These are phyloP conservation scores for Folsomia manolachei DNA, from an alignment of 2,888 invertebrate genomes.

Conservation along the genomic window DNA sequence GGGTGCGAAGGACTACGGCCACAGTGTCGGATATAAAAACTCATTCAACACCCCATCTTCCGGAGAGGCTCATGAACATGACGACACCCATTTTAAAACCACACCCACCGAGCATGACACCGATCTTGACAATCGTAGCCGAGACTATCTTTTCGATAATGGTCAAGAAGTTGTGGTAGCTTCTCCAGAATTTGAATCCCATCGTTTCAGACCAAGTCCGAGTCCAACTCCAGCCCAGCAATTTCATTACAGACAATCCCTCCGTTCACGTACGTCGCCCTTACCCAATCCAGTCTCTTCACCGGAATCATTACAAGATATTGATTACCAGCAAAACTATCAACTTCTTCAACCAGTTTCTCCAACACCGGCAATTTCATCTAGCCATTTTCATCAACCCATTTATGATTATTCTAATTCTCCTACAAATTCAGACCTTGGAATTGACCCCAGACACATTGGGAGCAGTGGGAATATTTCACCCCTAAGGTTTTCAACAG, in stretches of 20 bases:
- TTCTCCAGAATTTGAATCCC: background rate
- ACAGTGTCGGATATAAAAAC: constrained; percentile 40
- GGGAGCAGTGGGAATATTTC: background rate
- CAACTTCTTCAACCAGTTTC: constrained; percentile 9
- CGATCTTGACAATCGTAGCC: background rate
- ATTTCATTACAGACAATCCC: background rate
- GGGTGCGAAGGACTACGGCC: constrained; percentile 45
- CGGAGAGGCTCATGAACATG: background rate
- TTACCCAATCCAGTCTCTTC: background rate
- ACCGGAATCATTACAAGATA: constrained; percentile 11
- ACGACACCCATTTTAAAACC: background rate
- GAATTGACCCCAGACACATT: background rate
- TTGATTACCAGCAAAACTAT: background rate
- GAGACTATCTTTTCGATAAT: constrained; percentile 24
- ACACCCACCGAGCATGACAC: background rate
- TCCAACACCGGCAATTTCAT: background rate
- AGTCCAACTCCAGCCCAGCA: background rate
- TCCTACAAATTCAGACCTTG: background rate
- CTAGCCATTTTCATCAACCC: background rate
- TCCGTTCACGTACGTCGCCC: too few relatives aligned
- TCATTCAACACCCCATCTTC: background rate
- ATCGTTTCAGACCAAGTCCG: background rate
- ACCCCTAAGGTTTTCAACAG: background rate
- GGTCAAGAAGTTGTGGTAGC: constrained; percentile 18
- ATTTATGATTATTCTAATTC: background rate